A percentile compares a stretch with the other conserved stretches of the same genome.
Conservation (phyloP, 35 echinoderm and acorn worm species). For the Chiridota heheva region DNA sequence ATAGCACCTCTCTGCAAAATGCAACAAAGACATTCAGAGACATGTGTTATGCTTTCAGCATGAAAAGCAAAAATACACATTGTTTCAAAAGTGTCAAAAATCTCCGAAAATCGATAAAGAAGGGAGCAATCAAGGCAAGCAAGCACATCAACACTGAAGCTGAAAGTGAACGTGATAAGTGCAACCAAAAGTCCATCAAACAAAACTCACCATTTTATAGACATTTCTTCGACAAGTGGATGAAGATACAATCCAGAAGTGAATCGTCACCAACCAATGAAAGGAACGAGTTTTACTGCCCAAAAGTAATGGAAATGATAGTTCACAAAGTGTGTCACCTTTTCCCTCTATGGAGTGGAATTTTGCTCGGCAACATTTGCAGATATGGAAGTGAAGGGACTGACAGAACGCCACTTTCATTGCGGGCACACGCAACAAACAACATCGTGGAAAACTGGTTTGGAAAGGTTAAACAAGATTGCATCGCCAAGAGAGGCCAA, state of each 20-base stretch:
- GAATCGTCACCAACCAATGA: neutral
- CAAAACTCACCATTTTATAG: neutral
- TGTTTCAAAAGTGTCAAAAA: too few relatives aligned
- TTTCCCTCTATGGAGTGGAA: slow-evolving; percentile 20
- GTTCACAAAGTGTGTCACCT: neutral
- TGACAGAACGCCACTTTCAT: neutral
- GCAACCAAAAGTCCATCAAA: neutral
- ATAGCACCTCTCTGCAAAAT: too few relatives aligned
- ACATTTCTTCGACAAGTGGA: neutral
- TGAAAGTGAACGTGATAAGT: neutral
- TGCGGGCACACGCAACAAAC: neutral
- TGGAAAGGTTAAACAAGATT: slow-evolving; percentile 1
- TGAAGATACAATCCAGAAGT: neutral
- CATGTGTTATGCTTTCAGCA: too few relatives aligned
- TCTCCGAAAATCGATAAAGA: neutral
- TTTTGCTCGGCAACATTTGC: neutral
- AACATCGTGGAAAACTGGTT: slow-evolving; percentile 8
- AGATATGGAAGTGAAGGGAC: neutral
- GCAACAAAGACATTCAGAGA: too few relatives aligned
- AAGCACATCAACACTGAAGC: neutral
- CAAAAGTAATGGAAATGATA: neutral
- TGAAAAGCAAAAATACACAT: too few relatives aligned
- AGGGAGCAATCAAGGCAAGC: neutral
- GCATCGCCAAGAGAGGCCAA: neutral
- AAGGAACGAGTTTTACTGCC: neutral